Percentiles rank a stretch among this genome's conserved stretches.
Evolutionary conservation across 2,888 invertebrate species (phyloP).

Genomic region (Adela reaumurella): DNA sequence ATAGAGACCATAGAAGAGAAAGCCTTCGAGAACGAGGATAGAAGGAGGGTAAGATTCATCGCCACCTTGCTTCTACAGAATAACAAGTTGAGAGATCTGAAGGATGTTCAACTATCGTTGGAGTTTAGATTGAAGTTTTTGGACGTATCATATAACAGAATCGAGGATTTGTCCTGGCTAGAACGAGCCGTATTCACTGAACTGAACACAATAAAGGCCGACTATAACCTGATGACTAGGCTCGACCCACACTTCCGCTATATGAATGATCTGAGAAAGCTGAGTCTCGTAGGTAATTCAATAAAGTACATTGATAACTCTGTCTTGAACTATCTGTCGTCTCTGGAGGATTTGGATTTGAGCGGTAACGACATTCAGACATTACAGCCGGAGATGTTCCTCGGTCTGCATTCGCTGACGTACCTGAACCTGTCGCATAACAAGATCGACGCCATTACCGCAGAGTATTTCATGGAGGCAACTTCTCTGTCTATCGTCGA

Average conservation of each 20-base stretch:
- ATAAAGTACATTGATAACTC: neutral
- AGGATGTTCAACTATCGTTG: neutral
- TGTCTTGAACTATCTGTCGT: no score
- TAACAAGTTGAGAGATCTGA: neutral
- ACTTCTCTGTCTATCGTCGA: neutral
- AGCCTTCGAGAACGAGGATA: neutral
- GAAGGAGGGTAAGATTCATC: no score
- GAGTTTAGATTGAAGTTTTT: neutral
- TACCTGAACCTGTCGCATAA: neutral
- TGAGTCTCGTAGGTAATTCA: neutral
- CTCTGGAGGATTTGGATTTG: neutral
- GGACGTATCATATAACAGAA: neutral
- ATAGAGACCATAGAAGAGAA: neutral
- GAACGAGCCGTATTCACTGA: neutral
- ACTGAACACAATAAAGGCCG: neutral
- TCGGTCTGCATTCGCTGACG: neutral
- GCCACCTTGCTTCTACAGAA: neutral
- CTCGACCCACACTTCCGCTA: neutral
- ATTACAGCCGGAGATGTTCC: neutral
- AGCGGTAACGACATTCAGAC: neutral
- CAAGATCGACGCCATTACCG: neutral
- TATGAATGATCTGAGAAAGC: neutral
- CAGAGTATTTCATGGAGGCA: neutral
- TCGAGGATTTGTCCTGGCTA: neutral
- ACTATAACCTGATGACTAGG: neutral